phyloP scores from a whole-genome alignment of 2,888 invertebrate genomes.

The Conops quadrifasciatus region DNA sequence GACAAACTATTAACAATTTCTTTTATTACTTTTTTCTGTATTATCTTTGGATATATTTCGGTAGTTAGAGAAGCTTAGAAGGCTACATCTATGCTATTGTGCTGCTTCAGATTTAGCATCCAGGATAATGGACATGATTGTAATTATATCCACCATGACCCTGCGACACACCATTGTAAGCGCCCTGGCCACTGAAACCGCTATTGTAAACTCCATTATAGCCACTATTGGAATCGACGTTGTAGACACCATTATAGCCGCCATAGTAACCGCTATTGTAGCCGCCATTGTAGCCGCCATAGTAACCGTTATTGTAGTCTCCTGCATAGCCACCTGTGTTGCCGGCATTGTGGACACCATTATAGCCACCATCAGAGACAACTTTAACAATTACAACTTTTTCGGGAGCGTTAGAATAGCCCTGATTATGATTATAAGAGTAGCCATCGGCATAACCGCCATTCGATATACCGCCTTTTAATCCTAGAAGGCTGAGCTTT shows the following conservation, averaged over 20 bases:
- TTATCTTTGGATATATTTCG: no score
- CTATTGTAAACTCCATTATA: not conserved
- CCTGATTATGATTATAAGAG: not conserved
- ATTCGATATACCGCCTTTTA: not conserved
- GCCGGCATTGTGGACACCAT: not conserved
- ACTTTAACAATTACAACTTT: slow-evolving; percentile 11
- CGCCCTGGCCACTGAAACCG: not conserved
- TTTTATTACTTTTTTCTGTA: no score
- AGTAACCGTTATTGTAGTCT: slow-evolving; percentile 5
- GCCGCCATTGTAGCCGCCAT: slow-evolving; percentile 17
- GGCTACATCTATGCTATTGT: no score
- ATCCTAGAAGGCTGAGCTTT: not conserved
- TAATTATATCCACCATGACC: not conserved
- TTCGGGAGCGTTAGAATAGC: not conserved
- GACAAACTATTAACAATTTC: no score
- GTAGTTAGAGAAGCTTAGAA: no score
- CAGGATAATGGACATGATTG: no score
- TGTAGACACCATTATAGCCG: slow-evolving; percentile 33
- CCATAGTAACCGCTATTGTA: slow-evolving; percentile 23
- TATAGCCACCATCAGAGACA: not conserved
- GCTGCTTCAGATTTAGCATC: no score
- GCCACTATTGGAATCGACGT: slow-evolving; percentile 18
- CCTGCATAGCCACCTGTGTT: slow-evolving; percentile 7
- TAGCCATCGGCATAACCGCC: slow-evolving; percentile 2
- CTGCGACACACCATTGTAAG: no score